Evolutionary conservation across 1,140 invertebrate species (phyloP).

Genomic region (Berghia stephanieae): DNA sequence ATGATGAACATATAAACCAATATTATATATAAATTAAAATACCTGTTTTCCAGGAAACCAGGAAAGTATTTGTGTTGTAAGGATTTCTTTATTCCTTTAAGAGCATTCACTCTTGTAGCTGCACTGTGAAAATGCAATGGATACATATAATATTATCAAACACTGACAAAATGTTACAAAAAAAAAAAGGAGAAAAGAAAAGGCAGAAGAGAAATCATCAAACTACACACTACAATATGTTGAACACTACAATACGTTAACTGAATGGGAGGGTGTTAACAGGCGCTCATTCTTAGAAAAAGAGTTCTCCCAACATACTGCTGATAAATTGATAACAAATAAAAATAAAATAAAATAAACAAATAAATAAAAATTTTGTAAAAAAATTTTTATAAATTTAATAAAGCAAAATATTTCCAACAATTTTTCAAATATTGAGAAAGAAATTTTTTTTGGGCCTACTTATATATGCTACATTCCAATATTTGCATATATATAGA

Average conservation of each 20-base stretch:
- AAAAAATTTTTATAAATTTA: too few relatives aligned
- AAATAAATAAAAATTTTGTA: too few relatives aligned
- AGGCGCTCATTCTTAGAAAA: too few relatives aligned
- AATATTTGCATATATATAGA: too few relatives aligned
- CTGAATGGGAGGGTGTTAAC: not conserved
- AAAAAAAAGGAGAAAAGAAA: not conserved
- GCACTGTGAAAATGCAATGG: constrained; percentile 63
- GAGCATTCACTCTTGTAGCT: constrained; percentile 78
- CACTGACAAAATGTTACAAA: not conserved
- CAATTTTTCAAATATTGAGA: too few relatives aligned
- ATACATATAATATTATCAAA: not conserved
- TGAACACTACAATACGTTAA: not conserved
- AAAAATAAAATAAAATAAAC: too few relatives aligned
- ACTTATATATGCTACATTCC: too few relatives aligned
- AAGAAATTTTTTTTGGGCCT: too few relatives aligned
- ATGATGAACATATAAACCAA: not conserved
- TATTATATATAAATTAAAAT: constrained; percentile 35
- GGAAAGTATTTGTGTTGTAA: constrained; percentile 83
- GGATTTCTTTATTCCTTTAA: constrained; percentile 78
- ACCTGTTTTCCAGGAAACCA: constrained; percentile 76
- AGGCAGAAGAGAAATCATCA: not conserved
- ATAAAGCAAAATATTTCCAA: too few relatives aligned
- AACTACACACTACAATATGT: not conserved
- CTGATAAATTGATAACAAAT: too few relatives aligned
- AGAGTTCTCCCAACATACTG: too few relatives aligned